Percentiles rank a stretch among this genome's conserved stretches.
Evolutionary conservation across 2,113 vertebrate genomes (phyloP).

Genomic region (Murina feae): DNA sequence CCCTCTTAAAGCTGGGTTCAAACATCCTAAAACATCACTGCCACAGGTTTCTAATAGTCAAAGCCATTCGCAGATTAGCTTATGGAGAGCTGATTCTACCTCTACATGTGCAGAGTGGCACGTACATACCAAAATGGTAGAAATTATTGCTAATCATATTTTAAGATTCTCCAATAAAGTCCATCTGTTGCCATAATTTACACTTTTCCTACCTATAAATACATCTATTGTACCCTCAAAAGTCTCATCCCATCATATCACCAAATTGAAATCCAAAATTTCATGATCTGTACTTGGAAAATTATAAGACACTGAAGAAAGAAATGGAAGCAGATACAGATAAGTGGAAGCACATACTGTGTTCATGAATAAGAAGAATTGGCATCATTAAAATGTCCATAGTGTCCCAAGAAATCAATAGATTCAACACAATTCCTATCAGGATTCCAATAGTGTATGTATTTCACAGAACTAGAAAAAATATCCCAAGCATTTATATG

Average conservation of each 20-base stretch:
- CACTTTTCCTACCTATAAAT: background rate
- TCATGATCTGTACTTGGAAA: background rate
- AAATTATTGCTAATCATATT: background rate
- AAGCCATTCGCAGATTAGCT: background rate
- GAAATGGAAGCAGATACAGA: too few relatives aligned
- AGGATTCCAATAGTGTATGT: too few relatives aligned
- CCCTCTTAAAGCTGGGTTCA: background rate
- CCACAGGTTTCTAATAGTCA: background rate
- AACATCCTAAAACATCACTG: background rate
- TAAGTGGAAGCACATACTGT: too few relatives aligned
- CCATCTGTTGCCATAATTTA: background rate
- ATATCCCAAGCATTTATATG: too few relatives aligned
- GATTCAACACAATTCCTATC: too few relatives aligned
- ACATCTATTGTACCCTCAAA: background rate
- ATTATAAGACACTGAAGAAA: background rate
- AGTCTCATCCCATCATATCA: background rate
- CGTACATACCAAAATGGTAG: background rate
- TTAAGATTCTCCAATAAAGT: background rate
- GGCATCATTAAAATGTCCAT: too few relatives aligned
- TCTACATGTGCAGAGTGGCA: background rate
- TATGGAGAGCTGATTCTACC: background rate
- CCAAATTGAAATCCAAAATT: background rate
- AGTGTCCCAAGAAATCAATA: too few relatives aligned
- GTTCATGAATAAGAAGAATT: too few relatives aligned
- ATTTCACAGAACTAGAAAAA: too few relatives aligned